These are phyloP conservation scores for Nephrotoma flavescens DNA, from an alignment of 2,888 invertebrate genomes.

Conservation along the genomic window DNA sequence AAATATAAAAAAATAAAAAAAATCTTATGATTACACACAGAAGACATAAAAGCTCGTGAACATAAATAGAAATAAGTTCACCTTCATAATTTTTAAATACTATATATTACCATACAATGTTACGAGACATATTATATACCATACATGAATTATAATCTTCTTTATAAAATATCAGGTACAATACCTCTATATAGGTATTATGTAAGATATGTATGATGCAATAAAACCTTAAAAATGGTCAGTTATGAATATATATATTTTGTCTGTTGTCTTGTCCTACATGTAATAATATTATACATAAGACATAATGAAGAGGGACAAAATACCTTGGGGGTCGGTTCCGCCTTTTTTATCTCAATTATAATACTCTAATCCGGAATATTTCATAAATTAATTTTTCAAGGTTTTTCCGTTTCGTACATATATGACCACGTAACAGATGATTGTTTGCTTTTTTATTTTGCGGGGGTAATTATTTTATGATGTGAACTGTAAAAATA, in stretches of 20 bases:
- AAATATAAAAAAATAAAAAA: not conserved
- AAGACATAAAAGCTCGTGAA: not conserved
- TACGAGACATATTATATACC: too few relatives aligned
- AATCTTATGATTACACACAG: not conserved
- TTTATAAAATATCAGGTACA: too few relatives aligned
- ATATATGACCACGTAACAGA: not conserved
- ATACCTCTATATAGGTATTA: not conserved
- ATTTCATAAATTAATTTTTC: not conserved
- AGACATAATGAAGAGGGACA: too few relatives aligned
- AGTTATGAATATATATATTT: not conserved
- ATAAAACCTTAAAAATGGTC: not conserved
- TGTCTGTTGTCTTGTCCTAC: not conserved
- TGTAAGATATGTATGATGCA: not conserved
- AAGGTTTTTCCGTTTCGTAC: not conserved
- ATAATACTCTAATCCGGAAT: not conserved
- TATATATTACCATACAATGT: not conserved
- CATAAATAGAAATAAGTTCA: not conserved
- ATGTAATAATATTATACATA: too few relatives aligned
- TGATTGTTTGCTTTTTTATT: not conserved
- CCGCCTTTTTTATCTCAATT: not conserved
- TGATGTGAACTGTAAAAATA: too few relatives aligned
- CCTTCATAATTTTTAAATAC: not conserved
- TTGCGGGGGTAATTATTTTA: too few relatives aligned
- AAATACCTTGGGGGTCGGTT: not conserved
- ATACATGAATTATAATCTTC: too few relatives aligned